Base-by-base conservation (phyloP, 2,888 invertebrate genomes). In the Mesorhabditis spiculigera region DNA sequence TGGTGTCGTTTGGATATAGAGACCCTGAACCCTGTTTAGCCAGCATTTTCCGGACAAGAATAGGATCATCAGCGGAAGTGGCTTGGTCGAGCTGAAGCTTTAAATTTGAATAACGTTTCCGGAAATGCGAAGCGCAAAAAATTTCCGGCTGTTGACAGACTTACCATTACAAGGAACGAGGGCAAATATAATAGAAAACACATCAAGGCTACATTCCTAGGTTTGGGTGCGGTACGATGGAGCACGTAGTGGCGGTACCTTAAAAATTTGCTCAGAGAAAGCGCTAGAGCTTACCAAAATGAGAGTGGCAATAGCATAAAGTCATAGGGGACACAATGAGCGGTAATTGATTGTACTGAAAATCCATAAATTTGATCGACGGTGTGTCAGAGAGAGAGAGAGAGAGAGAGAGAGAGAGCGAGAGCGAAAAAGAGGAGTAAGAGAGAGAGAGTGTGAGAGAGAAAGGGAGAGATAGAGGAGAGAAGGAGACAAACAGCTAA, bases 161-260 rank as follows among this genome's bases (percentile, higher is more conserved):
- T 50, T 50, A 50, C 58, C 58, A 50, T 3, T 50, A n/a, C 8
- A 50, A 50, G 2, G n/a, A 50, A 50, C 8, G 58, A 50, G 8
- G 58, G 58, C 8, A 50, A 13, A n/a, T 50, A 50, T 13, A 50
- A 50, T 10, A 50, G 8, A n/a, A 50, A 50, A 50, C 58, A 50
- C 10, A 50, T 10, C n/a, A 50, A 50, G 58, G 58, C 58, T 50
- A 50, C n/a, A 13, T 10, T 50, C n/a, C n/a, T 50, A 10, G 58
- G 58, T 10, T n/a, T 10, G n/a, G 58, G 58, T n/a, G 58, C 58
- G 58, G 10, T n/a, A n/a, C n/a, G 8, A n/a, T 13, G 10, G 58
- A 50, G 58, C n/a, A 50, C 58, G n/a, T 50, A 50, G n/a, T 50
- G n/a, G n/a, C 58, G 58, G 58, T 50, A 50, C 58, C 58, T 50